phyloP scores from a whole-genome alignment of 2,888 invertebrate species.

The Liposcelis brunnea region DNA sequence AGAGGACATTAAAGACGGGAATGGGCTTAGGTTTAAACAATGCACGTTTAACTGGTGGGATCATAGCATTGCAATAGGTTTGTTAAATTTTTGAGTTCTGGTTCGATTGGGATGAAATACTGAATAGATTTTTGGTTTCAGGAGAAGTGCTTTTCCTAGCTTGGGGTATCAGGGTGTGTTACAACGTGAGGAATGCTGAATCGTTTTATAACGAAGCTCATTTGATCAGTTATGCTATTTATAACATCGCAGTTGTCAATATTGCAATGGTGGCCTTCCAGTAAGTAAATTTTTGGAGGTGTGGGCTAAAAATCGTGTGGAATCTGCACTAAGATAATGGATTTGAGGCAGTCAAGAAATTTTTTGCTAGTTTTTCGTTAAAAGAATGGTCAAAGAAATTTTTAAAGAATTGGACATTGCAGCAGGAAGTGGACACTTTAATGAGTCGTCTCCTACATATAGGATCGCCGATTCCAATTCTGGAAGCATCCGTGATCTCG shows the following conservation, averaged over 20 bases:
- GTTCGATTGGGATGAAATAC: conserved; percentile 5
- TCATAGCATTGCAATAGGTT: conserved; percentile 77
- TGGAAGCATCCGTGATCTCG: too few species aligned
- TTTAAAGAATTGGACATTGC: too few species aligned
- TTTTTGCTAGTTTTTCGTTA: too few species aligned
- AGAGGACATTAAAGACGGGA: conserved; percentile 57
- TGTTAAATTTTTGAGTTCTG: conserved; percentile 15
- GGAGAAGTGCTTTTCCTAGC: conserved; percentile 61
- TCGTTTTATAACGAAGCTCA: conserved; percentile 85
- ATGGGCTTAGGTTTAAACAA: conserved; percentile 67
- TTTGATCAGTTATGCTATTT: conserved; percentile 83
- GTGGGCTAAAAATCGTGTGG: too few species aligned
- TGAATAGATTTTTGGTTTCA: conserved; percentile 22
- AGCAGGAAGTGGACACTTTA: too few species aligned
- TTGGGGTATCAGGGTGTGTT: conserved; percentile 74
- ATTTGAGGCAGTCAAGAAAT: too few species aligned
- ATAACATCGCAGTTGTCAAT: conserved; percentile 86
- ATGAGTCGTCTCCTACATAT: too few species aligned
- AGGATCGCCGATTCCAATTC: too few species aligned
- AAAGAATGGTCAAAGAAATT: too few species aligned
- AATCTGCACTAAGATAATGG: too few species aligned
- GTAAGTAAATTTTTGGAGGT: conserved; percentile 40
- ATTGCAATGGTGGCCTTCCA: conserved; percentile 83
- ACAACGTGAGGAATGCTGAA: conserved; percentile 76
- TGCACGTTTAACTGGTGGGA: conserved; percentile 92